Evolutionary conservation across 1,140 invertebrate genomes (phyloP).

Genomic region (Drosophila pallidifrons): DNA sequence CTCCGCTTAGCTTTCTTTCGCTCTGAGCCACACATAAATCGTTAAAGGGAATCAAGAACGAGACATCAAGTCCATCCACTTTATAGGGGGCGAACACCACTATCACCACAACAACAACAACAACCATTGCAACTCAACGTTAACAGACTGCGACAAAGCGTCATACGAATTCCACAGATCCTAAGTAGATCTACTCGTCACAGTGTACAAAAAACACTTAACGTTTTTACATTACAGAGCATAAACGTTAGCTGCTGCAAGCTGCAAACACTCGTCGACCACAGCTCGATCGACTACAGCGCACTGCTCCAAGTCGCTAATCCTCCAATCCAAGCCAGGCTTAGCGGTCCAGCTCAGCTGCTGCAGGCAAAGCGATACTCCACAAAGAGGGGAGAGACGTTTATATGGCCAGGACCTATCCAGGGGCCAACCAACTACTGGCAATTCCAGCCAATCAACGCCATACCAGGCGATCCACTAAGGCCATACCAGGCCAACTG

Average conservation of each 20-base stretch:
- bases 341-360: neutral
- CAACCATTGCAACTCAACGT: neutral
- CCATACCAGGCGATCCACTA: neutral
- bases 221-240: conserved; percentile 67
- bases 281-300: conserved; percentile 5
- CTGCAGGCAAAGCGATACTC: too few species aligned
- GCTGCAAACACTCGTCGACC: neutral
- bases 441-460: neutral
- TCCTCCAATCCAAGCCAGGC: conserved; percentile 9
- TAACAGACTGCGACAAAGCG: neutral
- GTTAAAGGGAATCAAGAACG: conserved; percentile 81
- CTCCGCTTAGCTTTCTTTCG: conserved; percentile 16
- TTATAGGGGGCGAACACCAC: conserved; percentile 27
- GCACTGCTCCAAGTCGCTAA: neutral
- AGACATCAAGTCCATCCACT: conserved; percentile 80
- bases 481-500: conserved; percentile 13
- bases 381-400: too few species aligned
- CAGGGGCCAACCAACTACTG: too few species aligned
- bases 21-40: conserved; percentile 59
- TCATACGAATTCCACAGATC: conserved; percentile 27
- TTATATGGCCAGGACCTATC: too few species aligned
- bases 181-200: conserved; percentile 31
- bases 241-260: conserved; percentile 39
- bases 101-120: conserved; percentile 59
- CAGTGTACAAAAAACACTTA: conserved; percentile 40